Evolutionary conservation across 2,888 invertebrate genomes (phyloP), one percentile per base, ranked within the genome.

Genomic region (Drosophila differens): DNA sequence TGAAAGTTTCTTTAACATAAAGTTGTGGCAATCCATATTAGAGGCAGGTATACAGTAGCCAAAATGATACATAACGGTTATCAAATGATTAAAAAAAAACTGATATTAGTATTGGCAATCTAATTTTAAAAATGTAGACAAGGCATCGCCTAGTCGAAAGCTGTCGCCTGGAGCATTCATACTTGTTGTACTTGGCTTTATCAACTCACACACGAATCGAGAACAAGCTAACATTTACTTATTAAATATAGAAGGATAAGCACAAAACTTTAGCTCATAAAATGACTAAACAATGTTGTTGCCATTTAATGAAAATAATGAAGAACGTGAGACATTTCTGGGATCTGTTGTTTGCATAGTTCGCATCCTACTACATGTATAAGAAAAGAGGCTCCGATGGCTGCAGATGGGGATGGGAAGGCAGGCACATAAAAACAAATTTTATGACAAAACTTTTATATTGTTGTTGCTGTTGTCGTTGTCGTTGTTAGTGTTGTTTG

Each of bases 381-480:
- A 67, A 60, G 62, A 57, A 77, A 74, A 41, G 55, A 53, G 69
- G 54, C 66, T 32, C 65, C 47, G 60, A 64, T 55, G 65, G n/a
- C 19, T 16, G 35, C 0, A 12, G 55, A 55, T 44, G 35, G 12
- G 55, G 28, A n/a, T 25, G 33, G 66, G 66, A 35, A 37, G 62
- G 64, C 62, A 59, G 68, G 65, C 52, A 74, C 81, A 84, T 81
- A 82, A 85, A 85, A 82, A 81, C 78, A 78, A 85, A 83, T 83
- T 85, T 85, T 86, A 85, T 82, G 85, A 74, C 76, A 69, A 82
- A 85, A 85, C 74, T 85, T 85, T 82, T 73, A 69, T 62, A 58
- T 70, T 75, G 67, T 74, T 83, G 70, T 78, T 78, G 37, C 14
- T 39, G 28, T 28, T 66, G 61, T 55, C 52, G 62, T 64, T 30